Evolutionary conservation across 2,888 invertebrate species (phyloP).

Genomic region (Drosophila rellima): DNA sequence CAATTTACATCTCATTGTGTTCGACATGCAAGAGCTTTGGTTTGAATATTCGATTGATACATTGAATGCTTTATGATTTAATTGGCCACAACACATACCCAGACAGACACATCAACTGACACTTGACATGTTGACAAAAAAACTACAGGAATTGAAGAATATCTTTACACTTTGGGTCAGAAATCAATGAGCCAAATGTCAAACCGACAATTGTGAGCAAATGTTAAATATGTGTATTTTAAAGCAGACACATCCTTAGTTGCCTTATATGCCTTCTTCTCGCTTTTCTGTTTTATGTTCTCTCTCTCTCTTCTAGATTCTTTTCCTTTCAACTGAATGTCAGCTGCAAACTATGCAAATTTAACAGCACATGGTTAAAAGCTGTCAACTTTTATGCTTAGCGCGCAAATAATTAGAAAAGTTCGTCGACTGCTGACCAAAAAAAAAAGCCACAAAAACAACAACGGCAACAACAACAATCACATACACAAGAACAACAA

Average conservation of each 20-base stretch:
- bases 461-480: conserved; percentile 16
- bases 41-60: neutral
- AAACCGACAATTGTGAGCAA: neutral
- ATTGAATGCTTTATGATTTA: conserved; percentile 1
- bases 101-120: neutral
- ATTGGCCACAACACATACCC: neutral
- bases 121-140: neutral
- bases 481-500: conserved; percentile 19
- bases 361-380: conserved; percentile 56
- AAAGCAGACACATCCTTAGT: neutral
- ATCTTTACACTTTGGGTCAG: neutral
- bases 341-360: conserved; percentile 54
- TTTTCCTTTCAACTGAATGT: conserved; percentile 28
- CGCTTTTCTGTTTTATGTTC: neutral
- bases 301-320: neutral
- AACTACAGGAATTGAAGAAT: neutral
- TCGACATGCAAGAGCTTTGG: neutral
- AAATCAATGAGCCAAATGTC: neutral
- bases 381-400: conserved; percentile 65
- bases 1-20: conserved; percentile 27
- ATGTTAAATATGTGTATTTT: neutral
- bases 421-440: conserved; percentile 57
- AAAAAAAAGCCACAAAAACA: conserved; percentile 33
- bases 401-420: conserved; percentile 69
- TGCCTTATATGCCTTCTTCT: neutral